Percentiles rank a stretch among this genome's conserved stretches.
phyloP scores from a whole-genome alignment of 2,888 invertebrate species.

The Scaptodrosophila latifasciaeformis region DNA sequence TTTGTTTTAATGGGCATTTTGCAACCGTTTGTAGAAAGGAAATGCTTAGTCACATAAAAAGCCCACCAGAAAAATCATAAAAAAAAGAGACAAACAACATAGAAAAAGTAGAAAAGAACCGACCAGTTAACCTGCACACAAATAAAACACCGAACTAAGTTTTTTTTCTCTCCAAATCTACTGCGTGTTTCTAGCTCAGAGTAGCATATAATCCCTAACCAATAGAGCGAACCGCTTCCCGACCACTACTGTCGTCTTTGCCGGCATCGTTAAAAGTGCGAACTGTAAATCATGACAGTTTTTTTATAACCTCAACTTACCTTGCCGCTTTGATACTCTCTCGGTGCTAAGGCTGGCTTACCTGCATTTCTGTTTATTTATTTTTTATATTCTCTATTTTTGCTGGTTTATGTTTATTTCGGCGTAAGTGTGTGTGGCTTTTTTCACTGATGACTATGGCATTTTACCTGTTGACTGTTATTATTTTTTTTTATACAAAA shows the following conservation, averaged over 20 bases:
- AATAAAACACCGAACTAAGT: constrained; percentile 42
- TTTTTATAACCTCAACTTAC: constrained; percentile 46
- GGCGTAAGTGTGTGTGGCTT: neutral
- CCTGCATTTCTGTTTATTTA: constrained; percentile 4
- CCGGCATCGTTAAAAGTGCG: constrained; percentile 61
- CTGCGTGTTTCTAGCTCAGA: constrained; percentile 61
- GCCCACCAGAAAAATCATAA: constrained; percentile 20
- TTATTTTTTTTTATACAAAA: constrained; percentile 5
- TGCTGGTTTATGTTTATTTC: neutral
- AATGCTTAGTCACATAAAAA: constrained; percentile 31
- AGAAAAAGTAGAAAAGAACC: constrained; percentile 11
- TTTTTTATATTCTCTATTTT: neutral
- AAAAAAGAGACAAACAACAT: constrained; percentile 23
- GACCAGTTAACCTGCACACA: constrained; percentile 19
- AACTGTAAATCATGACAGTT: constrained; percentile 67
- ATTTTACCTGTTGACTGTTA: constrained; percentile 6
- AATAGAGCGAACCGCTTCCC: constrained; percentile 39
- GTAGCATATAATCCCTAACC: constrained; percentile 54
- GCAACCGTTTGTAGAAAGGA: constrained; percentile 25
- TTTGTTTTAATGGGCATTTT: constrained; percentile 24
- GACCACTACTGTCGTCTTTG: no score
- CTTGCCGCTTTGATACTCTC: neutral
- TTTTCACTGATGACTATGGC: neutral
- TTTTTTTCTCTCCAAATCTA: constrained; percentile 28
- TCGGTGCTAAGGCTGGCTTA: constrained; percentile 3